A percentile compares a stretch with the other conserved stretches of the same genome.
phyloP scores from a whole-genome alignment of 2,113 vertebrate genomes.

The Erpornis zantholeuca region DNA sequence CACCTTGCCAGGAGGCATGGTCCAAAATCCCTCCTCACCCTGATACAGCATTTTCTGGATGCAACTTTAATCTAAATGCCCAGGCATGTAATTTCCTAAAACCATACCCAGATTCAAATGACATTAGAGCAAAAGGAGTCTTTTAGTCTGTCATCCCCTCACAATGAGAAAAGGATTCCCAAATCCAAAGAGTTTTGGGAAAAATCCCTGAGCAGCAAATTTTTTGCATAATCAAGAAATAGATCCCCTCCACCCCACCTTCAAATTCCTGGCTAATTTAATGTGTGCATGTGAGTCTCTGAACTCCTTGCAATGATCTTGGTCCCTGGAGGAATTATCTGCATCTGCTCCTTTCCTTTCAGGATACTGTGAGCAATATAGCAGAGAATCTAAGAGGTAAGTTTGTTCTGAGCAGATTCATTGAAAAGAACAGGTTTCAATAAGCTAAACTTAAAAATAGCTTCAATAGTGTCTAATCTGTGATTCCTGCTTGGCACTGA shows the following conservation, averaged over 20 bases:
- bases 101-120: background rate
- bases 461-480: conserved; percentile 44
- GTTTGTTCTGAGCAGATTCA: conserved; percentile 28
- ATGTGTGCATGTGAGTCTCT: background rate
- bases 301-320: conserved; percentile 16
- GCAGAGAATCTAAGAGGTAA: background rate
- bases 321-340: background rate
- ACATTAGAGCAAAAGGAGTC: background rate
- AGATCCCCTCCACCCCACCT: background rate
- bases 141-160: background rate
- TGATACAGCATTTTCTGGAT: background rate
- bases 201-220: background rate
- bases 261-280: conserved; percentile 5
- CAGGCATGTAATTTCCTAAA: background rate
- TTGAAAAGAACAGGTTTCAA: conserved; percentile 49
- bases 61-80: background rate
- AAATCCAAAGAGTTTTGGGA: background rate
- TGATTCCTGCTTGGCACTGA: conserved; percentile 55
- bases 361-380: background rate
- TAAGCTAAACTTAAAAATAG: conserved; percentile 58
- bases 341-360: conserved; percentile 25
- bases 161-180: background rate
- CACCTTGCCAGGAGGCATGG: background rate
- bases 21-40: background rate
- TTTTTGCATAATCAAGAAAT: conserved; percentile 17